Evolutionary conservation across 2,797 vertebrate genomes (phyloP).

Genomic region (Bothrops alternatus): DNA sequence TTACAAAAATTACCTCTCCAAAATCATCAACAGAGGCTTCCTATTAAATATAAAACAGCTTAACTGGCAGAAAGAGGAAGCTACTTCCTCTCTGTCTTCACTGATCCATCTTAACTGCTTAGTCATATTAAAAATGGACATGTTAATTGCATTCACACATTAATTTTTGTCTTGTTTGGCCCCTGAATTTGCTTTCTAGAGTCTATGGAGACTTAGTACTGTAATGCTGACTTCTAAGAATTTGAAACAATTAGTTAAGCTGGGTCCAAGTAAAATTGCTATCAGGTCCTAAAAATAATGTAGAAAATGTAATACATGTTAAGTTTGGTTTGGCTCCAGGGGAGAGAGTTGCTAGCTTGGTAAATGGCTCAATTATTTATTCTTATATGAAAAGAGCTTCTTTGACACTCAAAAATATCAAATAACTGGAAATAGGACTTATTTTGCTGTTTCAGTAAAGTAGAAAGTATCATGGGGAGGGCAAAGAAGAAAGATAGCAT

Average conservation of each 20-base stretch:
- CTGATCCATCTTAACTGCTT: neutral
- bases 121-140: neutral
- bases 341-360: neutral
- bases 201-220: neutral
- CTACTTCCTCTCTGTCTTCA: neutral
- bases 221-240: neutral
- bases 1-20: neutral
- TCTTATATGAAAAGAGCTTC: neutral
- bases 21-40: neutral
- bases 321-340: neutral
- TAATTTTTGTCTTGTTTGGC: neutral
- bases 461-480: neutral
- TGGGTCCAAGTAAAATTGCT: neutral
- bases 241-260: neutral
- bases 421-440: neutral
- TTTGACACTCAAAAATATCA: neutral
- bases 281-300: neutral
- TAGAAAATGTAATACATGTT: neutral
- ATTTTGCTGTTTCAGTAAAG: neutral
- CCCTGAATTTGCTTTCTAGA: neutral
- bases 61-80: neutral
- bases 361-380: neutral
- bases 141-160: neutral
- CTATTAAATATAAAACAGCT: neutral
- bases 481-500: neutral